Evolutionary conservation across 2,888 invertebrate genomes (phyloP).

Genomic region (Mactromeris polynyma): DNA sequence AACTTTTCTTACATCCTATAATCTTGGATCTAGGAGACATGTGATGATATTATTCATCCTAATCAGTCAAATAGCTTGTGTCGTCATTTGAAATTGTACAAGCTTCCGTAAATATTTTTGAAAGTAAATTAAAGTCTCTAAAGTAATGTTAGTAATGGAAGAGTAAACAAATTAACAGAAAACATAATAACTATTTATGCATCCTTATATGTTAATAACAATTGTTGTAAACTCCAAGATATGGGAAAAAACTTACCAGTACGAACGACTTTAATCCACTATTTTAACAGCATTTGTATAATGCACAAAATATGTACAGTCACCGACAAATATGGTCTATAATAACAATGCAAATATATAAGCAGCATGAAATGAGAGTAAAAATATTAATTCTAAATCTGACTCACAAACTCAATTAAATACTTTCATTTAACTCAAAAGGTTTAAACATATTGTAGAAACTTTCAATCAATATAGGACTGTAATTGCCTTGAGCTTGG

Average conservation of each 20-base stretch:
- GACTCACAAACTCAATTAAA: neutral
- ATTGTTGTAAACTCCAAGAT: too few species aligned
- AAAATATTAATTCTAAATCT: neutral
- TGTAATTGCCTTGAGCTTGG: neutral
- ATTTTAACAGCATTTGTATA: neutral
- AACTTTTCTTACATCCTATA: too few species aligned
- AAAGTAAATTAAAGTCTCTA: too few species aligned
- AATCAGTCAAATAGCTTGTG: too few species aligned
- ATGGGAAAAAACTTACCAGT: neutral
- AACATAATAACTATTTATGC: too few species aligned
- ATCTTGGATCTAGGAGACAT: too few species aligned
- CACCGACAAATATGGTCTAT: neutral
- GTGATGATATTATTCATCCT: too few species aligned
- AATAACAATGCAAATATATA: neutral
- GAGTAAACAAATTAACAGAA: too few species aligned
- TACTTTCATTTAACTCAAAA: neutral
- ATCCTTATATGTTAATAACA: too few species aligned
- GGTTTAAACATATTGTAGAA: neutral
- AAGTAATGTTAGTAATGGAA: too few species aligned
- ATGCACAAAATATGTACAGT: neutral
- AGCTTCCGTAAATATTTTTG: too few species aligned
- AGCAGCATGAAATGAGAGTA: neutral
- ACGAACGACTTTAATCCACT: neutral
- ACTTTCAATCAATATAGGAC: slow-evolving; percentile 13
- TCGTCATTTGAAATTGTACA: too few species aligned